phyloP scores from a whole-genome alignment of 2,113 vertebrate genomes.

The Gorsachius goisagi region DNA sequence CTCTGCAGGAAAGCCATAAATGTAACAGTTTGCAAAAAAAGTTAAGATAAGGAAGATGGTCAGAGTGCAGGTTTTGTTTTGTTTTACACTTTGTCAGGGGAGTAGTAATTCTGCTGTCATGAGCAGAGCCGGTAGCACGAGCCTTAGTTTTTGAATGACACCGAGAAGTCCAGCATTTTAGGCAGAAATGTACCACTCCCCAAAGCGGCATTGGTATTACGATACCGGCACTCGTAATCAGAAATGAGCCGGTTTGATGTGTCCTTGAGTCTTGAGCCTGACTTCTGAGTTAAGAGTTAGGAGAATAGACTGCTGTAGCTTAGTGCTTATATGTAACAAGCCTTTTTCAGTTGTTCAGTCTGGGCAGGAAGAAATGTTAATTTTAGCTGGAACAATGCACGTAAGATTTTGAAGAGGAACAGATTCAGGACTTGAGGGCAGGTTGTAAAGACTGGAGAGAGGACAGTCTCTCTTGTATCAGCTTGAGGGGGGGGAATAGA shows the following conservation, averaged over 20 bases:
- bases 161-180: background rate
- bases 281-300: background rate
- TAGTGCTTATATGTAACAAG: background rate
- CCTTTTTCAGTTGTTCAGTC: background rate
- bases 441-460: background rate
- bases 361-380: background rate
- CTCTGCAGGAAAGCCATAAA: background rate
- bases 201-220: background rate
- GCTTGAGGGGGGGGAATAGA: background rate
- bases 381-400: background rate
- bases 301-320: background rate
- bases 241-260: background rate
- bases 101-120: background rate
- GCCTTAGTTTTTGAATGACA: background rate
- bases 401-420: background rate
- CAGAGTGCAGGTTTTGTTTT: background rate
- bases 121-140: background rate
- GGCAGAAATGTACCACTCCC: background rate
- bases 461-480: background rate
- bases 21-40: background rate
- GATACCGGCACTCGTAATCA: background rate
- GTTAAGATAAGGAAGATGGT: background rate
- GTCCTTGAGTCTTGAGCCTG: background rate
- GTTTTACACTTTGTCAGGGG: background rate
- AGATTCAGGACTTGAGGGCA: background rate